Conservation (phyloP, 2,797 vertebrate species). For the Centropyge bicolor region DNA sequence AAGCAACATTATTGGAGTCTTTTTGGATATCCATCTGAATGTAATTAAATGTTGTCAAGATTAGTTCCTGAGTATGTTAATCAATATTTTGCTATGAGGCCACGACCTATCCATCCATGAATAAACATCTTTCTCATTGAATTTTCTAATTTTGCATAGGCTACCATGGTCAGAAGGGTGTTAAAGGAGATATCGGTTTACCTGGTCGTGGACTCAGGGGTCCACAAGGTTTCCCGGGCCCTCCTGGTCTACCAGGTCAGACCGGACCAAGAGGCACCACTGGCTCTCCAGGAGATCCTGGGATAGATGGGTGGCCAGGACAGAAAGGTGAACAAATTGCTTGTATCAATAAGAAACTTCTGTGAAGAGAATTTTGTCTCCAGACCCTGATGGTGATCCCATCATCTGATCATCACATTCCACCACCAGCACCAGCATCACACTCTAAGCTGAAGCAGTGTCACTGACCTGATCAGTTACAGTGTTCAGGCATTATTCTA, state of each 20-base stretch:
- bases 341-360: not conserved
- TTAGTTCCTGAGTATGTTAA: not conserved
- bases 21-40: not conserved
- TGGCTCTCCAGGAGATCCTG: conserved; percentile 68
- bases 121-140: not conserved
- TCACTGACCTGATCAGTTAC: not conserved
- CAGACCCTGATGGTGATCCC: not conserved
- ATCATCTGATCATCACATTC: not conserved
- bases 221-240: conserved; percentile 63
- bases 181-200: conserved; percentile 61
- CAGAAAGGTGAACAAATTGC: conserved; percentile 63
- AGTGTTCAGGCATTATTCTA: not conserved
- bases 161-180: conserved; percentile 62
- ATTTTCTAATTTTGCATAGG: conserved; percentile 53
- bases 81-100: conserved; percentile 5
- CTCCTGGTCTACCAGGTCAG: conserved; percentile 53
- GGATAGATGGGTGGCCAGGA: conserved; percentile 58
- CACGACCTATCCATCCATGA: not conserved
- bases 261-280: conserved; percentile 55
- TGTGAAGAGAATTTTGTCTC: not conserved
- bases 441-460: not conserved
- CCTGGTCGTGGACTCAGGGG: conserved; percentile 65
- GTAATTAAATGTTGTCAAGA: not conserved
- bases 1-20: not conserved
- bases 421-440: not conserved